A percentile compares a stretch with the other conserved stretches of the same genome.
phyloP scores from a whole-genome alignment of 2,113 vertebrate species.

The Cichladusa arquata region DNA sequence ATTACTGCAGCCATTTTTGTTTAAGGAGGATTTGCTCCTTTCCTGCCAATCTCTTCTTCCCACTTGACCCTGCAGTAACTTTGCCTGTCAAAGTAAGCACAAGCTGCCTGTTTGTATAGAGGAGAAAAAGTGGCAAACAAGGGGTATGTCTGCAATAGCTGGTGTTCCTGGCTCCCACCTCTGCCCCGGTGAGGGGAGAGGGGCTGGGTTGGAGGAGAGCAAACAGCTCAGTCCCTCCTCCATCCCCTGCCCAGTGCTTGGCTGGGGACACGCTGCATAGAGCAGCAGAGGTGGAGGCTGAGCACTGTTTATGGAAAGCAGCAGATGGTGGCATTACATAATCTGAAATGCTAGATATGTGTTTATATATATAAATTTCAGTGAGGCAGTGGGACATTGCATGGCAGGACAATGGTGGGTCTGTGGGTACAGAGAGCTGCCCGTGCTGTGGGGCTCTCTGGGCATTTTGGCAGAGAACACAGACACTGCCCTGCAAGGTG shows the following conservation, averaged over 20 bases:
- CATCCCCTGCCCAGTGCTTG: background rate
- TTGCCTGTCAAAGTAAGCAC: background rate
- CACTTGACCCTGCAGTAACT: background rate
- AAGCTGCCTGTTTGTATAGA: background rate
- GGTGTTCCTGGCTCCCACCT: background rate
- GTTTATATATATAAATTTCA: background rate
- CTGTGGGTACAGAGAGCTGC: too few species aligned
- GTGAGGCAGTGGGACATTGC: background rate
- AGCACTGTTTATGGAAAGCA: constrained; percentile 4
- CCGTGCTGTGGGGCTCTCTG: accelerated
- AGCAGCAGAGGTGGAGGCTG: background rate
- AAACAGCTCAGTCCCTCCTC: background rate
- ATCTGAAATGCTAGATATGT: background rate
- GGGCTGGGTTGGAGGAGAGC: background rate
- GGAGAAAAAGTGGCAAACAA: background rate
- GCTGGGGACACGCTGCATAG: background rate
- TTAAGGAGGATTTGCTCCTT: constrained; percentile 14
- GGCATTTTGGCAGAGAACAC: accelerated
- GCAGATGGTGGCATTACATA: constrained; percentile 50
- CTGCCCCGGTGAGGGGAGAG: background rate
- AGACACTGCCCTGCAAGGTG: background rate
- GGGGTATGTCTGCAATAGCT: accelerated
- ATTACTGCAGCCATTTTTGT: background rate
- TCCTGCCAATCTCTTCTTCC: background rate
- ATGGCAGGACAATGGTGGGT: background rate